phyloP scores from a whole-genome alignment of 2,888 invertebrate species.

The Drosophila maculinotata region DNA sequence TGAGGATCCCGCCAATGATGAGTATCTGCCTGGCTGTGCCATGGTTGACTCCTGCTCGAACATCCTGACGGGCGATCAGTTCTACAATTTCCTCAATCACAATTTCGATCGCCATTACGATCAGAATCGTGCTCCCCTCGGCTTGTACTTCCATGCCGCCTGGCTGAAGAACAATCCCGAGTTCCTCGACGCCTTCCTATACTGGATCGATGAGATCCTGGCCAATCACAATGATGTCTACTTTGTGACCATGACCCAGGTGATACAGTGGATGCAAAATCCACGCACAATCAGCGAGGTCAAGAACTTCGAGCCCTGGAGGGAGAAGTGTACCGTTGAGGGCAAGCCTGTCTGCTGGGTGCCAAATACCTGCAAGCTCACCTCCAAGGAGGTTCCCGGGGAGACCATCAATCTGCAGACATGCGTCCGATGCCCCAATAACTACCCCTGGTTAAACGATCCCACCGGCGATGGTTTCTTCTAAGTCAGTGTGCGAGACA shows the following conservation, averaged over 20 bases:
- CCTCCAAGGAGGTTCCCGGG: conserved; percentile 96
- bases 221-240: conserved; percentile 95
- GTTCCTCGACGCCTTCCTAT: conserved; percentile 95
- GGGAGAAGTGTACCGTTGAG: conserved; percentile 96
- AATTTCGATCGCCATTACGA: conserved; percentile 97
- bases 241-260: conserved; percentile 98
- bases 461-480: conserved; percentile 91
- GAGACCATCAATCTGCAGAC: conserved; percentile 97
- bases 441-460: conserved; percentile 97
- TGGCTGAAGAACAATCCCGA: conserved; percentile 97
- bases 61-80: conserved; percentile 95
- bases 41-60: conserved; percentile 98
- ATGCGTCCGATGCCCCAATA: conserved; percentile 96
- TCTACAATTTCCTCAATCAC: conserved; percentile 96
- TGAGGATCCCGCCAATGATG: conserved; percentile 95
- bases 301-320: conserved; percentile 97
- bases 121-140: conserved; percentile 94
- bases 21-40: conserved; percentile 95
- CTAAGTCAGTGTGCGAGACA: conserved; percentile 86
- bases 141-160: conserved; percentile 96
- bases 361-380: conserved; percentile 95
- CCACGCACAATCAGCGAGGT: conserved; percentile 93
- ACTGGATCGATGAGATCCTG: conserved; percentile 96
- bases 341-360: conserved; percentile 94
- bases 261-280: conserved; percentile 98